Evolutionary conservation across 2,797 vertebrate genomes (phyloP).

Genomic region (Buphagus erythrorhynchus): DNA sequence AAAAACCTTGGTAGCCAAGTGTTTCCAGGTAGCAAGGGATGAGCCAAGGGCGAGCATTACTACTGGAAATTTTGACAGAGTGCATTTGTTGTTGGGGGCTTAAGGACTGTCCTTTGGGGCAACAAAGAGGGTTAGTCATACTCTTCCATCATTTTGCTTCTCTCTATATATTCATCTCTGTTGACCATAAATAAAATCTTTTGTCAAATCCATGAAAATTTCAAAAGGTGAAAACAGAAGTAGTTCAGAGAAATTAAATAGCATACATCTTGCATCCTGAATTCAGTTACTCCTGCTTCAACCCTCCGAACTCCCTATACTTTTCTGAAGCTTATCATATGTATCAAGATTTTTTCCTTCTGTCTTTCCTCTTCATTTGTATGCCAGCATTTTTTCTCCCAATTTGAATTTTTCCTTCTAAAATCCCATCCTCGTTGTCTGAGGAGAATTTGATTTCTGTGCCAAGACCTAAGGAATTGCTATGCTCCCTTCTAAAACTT

Average conservation of each 20-base stretch:
- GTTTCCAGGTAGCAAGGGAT: background rate
- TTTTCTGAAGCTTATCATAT: background rate
- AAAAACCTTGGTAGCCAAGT: background rate
- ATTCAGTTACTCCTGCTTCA: background rate
- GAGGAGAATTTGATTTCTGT: background rate
- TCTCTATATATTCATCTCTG: background rate
- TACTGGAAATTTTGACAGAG: background rate
- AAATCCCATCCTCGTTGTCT: background rate
- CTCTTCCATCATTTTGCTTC: background rate
- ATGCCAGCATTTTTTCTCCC: background rate
- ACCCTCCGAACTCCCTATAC: background rate
- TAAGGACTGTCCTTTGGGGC: background rate
- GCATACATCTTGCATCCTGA: background rate
- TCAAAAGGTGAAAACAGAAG: background rate
- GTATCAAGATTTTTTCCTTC: background rate
- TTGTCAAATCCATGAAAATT: background rate
- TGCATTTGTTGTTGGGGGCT: background rate
- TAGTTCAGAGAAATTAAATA: background rate
- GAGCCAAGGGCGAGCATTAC: background rate
- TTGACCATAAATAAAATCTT: background rate
- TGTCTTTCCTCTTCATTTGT: background rate
- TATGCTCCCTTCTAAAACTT: background rate
- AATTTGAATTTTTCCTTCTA: background rate
- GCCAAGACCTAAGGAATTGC: background rate
- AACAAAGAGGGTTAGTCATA: background rate